Evolutionary conservation across 2,888 invertebrate genomes (phyloP).

Genomic region (Cephalotes varians): DNA sequence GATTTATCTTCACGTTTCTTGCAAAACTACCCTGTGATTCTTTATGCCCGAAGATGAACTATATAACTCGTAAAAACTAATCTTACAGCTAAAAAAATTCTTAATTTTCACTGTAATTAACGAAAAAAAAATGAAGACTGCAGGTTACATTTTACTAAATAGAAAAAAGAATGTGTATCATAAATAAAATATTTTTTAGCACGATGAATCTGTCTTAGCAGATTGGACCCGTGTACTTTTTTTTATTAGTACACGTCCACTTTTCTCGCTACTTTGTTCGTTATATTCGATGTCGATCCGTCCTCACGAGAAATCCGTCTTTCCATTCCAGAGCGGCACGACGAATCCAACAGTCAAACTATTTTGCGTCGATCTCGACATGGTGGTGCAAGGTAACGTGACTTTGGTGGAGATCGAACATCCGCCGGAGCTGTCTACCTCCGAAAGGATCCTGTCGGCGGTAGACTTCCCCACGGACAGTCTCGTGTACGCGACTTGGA

Average conservation of each 20-base stretch:
- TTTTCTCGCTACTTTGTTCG: background rate
- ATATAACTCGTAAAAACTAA: background rate
- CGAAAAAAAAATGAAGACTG: no score
- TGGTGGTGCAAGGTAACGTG: slow-evolving; percentile 80
- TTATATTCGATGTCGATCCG: background rate
- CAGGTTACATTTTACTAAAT: background rate
- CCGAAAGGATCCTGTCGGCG: slow-evolving; percentile 89
- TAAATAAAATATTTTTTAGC: background rate
- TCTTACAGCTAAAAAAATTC: background rate
- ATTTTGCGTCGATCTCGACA: slow-evolving; percentile 87
- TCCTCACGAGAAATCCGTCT: background rate
- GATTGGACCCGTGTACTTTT: background rate
- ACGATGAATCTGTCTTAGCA: background rate
- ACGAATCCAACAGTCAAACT: slow-evolving; percentile 90
- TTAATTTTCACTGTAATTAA: background rate
- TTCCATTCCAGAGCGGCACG: slow-evolving; percentile 87
- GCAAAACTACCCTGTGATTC: background rate
- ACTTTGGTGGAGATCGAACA: slow-evolving; percentile 83
- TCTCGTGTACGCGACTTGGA: slow-evolving; percentile 93
- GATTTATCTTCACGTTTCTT: background rate
- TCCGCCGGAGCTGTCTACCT: slow-evolving; percentile 81
- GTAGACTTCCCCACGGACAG: slow-evolving; percentile 92
- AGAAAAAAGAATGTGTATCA: background rate
- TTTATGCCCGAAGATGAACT: background rate
- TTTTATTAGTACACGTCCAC: background rate